Base-by-base conservation (phyloP, 2,888 invertebrate genomes). In the Stenodera caucasica region DNA sequence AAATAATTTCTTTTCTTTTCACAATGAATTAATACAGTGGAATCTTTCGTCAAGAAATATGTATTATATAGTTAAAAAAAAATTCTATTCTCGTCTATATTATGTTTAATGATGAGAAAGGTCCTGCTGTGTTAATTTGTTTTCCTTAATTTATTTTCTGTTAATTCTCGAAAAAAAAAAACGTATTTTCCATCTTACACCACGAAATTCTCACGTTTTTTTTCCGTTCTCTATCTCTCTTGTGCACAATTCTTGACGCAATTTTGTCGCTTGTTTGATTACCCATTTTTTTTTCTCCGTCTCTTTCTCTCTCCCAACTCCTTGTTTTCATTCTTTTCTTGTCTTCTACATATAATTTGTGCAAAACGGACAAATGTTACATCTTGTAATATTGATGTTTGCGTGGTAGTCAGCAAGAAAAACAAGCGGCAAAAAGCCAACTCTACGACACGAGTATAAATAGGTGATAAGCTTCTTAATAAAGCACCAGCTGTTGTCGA, bases 401-500 rank as follows among this genome's bases (percentile, higher is more conserved):
- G 40, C 18, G 21, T 40, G 18, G 18, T 40, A 6, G 40, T 40
- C 40, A 40, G 45, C 52, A 15, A 50, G 55, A 51, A 59, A 66
- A 68, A 67, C 66, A 67, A 65, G 68, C 63, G 67, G 66, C 65
- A 69, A 66, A 70, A 40, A 58, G 66, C 61, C 62, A 60, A 60
- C 58, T 65, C 66, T 63, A 66, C 68, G n/a, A n/a, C 66, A 69
- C 69, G 61, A 67, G 63, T 68, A 69, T 69, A 70, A 71, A 70
- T 70, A 73, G 70, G 68, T 72, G 64, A 70, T 69, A 68, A 71
- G 69, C 69, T 69, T 69, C 67, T 69, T 71, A 70, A 70, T 70
- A 66, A 68, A 70, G 71, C 74, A 72, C 71, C 70, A 65, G 71
- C 70, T 71, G 72, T 71, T 73, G 58, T 63, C 60, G 58, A 66